Percentiles rank a stretch among this genome's conserved stretches.
Evolutionary conservation across 2,113 vertebrate genomes (phyloP).

Genomic region (Cyphomyrus discorhynchus): DNA sequence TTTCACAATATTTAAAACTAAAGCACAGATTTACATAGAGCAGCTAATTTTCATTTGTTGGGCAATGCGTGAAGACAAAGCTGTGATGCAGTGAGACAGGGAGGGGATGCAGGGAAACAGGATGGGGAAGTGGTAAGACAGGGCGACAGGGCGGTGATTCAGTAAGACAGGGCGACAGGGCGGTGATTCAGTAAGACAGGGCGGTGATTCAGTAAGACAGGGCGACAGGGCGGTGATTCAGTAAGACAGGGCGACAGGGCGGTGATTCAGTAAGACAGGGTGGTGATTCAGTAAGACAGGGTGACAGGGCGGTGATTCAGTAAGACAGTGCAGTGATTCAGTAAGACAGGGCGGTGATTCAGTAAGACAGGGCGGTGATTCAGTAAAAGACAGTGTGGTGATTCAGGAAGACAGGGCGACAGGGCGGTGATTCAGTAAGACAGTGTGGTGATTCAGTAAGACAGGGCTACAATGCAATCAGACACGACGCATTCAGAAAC

Average conservation of each 20-base stretch:
- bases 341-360: not conserved
- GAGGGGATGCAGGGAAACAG: not conserved
- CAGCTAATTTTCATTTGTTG: not conserved
- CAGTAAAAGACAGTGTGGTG: not conserved
- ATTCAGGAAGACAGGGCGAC: not conserved
- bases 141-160: not conserved
- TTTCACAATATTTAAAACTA: not conserved
- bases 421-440: not conserved
- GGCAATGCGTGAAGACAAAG: not conserved
- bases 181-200: no score
- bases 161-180: no score
- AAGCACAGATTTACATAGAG: not conserved
- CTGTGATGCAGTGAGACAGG: not conserved
- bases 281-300: not conserved
- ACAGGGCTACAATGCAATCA: not conserved
- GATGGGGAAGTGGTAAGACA: not conserved
- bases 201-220: not conserved
- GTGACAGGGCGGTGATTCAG: not conserved
- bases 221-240: not conserved
- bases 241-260: not conserved
- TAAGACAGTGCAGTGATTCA: not conserved
- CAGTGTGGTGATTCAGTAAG: not conserved
- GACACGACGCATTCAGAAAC: slow-evolving; percentile 33
- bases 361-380: not conserved
- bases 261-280: not conserved